A percentile compares a stretch with the other conserved stretches of the same genome.
Conservation (phyloP, 1,140 invertebrate species). For the Ctenoplectra terminalis region DNA sequence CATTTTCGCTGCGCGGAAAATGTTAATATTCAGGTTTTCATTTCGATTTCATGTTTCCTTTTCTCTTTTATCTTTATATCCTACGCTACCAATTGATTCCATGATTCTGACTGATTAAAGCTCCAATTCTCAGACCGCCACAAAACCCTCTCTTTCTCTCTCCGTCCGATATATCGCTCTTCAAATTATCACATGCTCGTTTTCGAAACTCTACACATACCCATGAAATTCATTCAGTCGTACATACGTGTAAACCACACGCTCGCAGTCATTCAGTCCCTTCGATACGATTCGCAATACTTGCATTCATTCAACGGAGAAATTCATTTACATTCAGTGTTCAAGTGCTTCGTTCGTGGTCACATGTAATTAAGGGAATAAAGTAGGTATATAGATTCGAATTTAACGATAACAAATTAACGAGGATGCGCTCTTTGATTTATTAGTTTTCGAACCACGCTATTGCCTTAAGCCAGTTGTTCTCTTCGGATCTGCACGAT, state of each 20-base stretch:
- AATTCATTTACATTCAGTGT: background rate
- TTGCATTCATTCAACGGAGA: background rate
- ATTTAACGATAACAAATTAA: background rate
- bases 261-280: background rate
- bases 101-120: background rate
- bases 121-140: background rate
- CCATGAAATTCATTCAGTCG: background rate
- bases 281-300: background rate
- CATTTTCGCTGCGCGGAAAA: too few species aligned
- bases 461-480: too few species aligned
- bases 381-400: background rate
- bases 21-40: too few species aligned
- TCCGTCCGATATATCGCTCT: background rate
- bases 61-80: too few species aligned
- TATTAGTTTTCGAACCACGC: too few species aligned
- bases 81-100: too few species aligned
- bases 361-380: background rate
- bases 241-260: background rate
- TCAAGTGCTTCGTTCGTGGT: background rate
- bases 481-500: too few species aligned
- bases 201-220: background rate
- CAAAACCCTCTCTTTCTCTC: background rate
- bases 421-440: too few species aligned
- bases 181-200: background rate
- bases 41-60: too few species aligned